Evolutionary conservation across 2,888 invertebrate genomes (phyloP), one percentile per base, ranked within the genome.

Genomic region (Choreutis nemorana): DNA sequence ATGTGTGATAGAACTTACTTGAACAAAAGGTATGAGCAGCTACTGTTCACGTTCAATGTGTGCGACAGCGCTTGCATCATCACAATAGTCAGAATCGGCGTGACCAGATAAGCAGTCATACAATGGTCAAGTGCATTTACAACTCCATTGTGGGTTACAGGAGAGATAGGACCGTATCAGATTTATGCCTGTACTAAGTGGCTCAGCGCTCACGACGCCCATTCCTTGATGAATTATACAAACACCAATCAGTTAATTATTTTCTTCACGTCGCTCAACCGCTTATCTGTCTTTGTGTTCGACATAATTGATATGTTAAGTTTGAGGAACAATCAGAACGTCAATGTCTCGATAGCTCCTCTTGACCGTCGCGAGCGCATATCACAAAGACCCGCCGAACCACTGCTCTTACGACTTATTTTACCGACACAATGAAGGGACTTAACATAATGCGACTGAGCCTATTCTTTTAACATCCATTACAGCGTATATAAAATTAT

Each of bases 161-260:
- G 34, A 46, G 42, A 49, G 56, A 65, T 58, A 55, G 48, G 35
- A 37, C 33, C 40, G 45, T 65, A 71, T 73, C 70, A 58, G 73
- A 75, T 75, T n/a, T n/a, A 67, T 60, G 42, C 40, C 46, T 41
- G 45, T 54, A 56, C 64, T 72, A 71, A 75, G 75, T 73, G 73
- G 68, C 54, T 56, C 41, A 39, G 50, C 59, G 62, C 59, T 54
- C 61, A 51, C 55, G 47, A 32, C 46, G 50, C 50, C 50, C 50
- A 44, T 55, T 53, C 52, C 64, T 63, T 71, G 71, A 73, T 72
- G 71, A 72, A 73, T 77, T 75, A 77, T 72, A 77, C 73, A 77
- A 75, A 77, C 67, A 75, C 73, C 68, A 65, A 71, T 72, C 77
- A 63, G 75, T 71, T 77, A 77, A 78, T 78, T 75, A 77, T 75